phyloP scores from a whole-genome alignment of 2,888 invertebrate genomes.

The Acrobasis repandana region DNA sequence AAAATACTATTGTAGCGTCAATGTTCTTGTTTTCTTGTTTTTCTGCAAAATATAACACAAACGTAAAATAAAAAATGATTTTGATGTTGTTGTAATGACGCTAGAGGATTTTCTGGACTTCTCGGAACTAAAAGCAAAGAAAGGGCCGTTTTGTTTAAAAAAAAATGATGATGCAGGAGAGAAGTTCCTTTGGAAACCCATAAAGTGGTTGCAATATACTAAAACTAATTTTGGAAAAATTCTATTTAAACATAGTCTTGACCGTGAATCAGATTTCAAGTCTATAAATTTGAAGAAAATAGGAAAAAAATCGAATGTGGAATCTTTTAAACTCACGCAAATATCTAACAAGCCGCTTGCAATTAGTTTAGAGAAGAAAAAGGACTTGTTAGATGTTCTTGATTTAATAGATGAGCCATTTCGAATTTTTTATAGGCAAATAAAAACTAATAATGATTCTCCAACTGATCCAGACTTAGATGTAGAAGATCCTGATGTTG shows the following conservation, averaged over 20 bases:
- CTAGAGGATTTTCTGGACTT: constrained; percentile 14
- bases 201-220: constrained; percentile 30
- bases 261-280: constrained; percentile 21
- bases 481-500: constrained; percentile 5
- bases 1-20: constrained; percentile 25
- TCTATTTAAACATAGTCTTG: constrained; percentile 25
- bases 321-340: constrained; percentile 3
- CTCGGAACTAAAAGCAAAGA: constrained; percentile 21
- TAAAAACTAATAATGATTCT: constrained; percentile 7
- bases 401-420: constrained; percentile 14
- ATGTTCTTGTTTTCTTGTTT: constrained; percentile 23
- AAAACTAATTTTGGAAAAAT: constrained; percentile 25
- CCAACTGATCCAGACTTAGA: constrained; percentile 14
- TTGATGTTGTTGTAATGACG: constrained; percentile 20
- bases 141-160: constrained; percentile 29
- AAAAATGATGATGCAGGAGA: constrained; percentile 24
- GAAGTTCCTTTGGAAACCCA: constrained; percentile 27
- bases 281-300: constrained; percentile 26
- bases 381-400: constrained; percentile 14
- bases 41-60: constrained; percentile 33
- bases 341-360: background rate
- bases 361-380: constrained; percentile 18
- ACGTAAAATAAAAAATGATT: constrained; percentile 21
- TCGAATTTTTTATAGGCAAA: constrained; percentile 9
- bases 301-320: background rate